Evolutionary conservation across 2,888 invertebrate species (phyloP).

Genomic region (Plagodis dolabraria): DNA sequence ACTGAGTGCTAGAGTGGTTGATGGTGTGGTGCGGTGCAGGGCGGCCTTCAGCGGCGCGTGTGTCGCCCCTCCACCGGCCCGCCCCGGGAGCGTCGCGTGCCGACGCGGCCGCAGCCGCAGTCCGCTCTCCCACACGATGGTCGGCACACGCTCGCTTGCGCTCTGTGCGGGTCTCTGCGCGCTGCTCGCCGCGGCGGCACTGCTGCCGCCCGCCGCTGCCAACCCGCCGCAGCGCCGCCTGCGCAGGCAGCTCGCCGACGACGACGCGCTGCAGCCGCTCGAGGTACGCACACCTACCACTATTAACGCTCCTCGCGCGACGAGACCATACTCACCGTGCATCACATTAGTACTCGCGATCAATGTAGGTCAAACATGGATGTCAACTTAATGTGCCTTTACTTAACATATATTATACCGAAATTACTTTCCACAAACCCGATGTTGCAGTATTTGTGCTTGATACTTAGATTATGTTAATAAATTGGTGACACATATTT

Average conservation of each 20-base stretch:
- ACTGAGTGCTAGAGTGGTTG: no score
- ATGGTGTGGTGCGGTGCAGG: slow-evolving; percentile 14
- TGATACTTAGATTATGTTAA: no score
- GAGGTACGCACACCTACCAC: slow-evolving; percentile 52
- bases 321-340: no score
- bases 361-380: no score
- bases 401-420: no score
- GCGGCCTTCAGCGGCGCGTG: slow-evolving; percentile 21
- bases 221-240: slow-evolving; percentile 38
- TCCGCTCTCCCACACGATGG: slow-evolving; percentile 53
- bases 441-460: no score
- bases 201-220: slow-evolving; percentile 46
- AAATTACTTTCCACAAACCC: no score
- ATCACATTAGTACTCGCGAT: no score
- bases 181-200: slow-evolving; percentile 48
- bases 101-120: slow-evolving; percentile 34
- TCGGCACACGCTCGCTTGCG: slow-evolving; percentile 52
- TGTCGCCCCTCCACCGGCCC: slow-evolving; percentile 27
- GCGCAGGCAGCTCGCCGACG: slow-evolving; percentile 72
- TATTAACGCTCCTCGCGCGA: no score
- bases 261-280: slow-evolving; percentile 71
- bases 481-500: no score
- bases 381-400: no score
- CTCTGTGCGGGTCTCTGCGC: slow-evolving; percentile 35
- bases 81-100: not conserved